A percentile compares a stretch with the other conserved stretches of the same genome.
phyloP scores from a whole-genome alignment of 64 coral and sea anemone genomes.

The Pachyseris speciosa region DNA sequence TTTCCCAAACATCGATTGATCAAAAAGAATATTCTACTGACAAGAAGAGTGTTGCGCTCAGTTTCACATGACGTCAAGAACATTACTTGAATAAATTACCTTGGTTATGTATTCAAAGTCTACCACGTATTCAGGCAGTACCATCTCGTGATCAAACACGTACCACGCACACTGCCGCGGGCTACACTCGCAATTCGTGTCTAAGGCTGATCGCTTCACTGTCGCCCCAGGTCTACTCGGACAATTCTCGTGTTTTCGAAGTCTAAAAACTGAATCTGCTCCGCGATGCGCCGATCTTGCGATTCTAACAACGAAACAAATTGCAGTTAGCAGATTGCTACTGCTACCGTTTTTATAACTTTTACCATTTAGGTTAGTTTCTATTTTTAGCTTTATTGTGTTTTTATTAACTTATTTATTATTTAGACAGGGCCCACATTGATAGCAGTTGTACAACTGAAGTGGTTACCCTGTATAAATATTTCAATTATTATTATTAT shows the following conservation, averaged over 20 bases:
- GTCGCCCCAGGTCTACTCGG: conserved; percentile 7
- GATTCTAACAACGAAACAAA: conserved; percentile 19
- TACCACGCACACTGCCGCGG: conserved; percentile 80
- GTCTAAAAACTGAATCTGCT: conserved; percentile 31
- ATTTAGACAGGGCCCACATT: too few relatives aligned
- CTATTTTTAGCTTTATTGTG: too few relatives aligned
- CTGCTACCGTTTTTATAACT: too few relatives aligned
- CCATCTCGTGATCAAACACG: conserved; percentile 72
- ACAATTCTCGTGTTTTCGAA: conserved; percentile 45
- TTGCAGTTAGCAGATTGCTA: not conserved
- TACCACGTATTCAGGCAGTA: conserved; percentile 85
- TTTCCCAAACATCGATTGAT: too few relatives aligned
- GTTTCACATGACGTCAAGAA: too few relatives aligned
- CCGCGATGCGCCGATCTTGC: conserved; percentile 9
- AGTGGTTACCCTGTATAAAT: too few relatives aligned
- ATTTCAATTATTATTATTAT: too few relatives aligned
- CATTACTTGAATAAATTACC: conserved; percentile 26
- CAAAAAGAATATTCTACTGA: too few relatives aligned
- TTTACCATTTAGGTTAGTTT: too few relatives aligned
- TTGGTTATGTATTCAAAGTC: conserved; percentile 86
- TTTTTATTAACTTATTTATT: too few relatives aligned
- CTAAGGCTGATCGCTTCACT: conserved; percentile 4
- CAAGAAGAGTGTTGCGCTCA: too few relatives aligned
- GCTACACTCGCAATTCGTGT: conserved; percentile 67
- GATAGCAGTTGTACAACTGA: too few relatives aligned